A percentile compares a stretch with the other conserved stretches of the same genome.
Evolutionary conservation across 2,797 vertebrate species (phyloP).

Genomic region (Pachyuromys duprasi): DNA sequence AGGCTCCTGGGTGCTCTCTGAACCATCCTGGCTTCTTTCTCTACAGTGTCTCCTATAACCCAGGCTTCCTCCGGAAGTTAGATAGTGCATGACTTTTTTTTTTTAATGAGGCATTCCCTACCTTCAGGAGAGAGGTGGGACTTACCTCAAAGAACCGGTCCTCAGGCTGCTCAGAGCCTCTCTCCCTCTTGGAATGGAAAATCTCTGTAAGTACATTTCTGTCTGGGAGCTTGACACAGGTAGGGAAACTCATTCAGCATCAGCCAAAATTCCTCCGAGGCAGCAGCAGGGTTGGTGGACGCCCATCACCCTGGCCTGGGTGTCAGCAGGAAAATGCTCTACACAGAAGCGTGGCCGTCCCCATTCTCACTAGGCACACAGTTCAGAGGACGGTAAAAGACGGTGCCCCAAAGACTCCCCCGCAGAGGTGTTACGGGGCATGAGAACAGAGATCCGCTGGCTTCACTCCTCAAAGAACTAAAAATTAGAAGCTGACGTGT

Average conservation of each 20-base stretch:
- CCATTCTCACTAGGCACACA: neutral
- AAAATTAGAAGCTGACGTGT: neutral
- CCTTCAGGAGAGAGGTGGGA: neutral
- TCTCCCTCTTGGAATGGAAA: neutral
- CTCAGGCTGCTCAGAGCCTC: neutral
- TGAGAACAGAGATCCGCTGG: accelerated
- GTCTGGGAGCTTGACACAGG: neutral
- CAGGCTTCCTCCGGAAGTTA: neutral
- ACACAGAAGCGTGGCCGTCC: too few species aligned
- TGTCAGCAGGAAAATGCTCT: neutral
- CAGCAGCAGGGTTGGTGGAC: too few species aligned
- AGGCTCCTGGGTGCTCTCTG: neutral
- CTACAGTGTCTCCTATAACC: neutral
- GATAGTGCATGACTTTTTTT: neutral
- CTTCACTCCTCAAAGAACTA: neutral
- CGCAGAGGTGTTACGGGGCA: neutral
- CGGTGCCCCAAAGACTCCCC: neutral
- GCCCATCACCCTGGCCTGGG: neutral
- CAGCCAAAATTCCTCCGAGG: neutral
- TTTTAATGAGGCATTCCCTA: neutral
- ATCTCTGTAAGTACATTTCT: neutral
- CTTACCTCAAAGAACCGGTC: neutral
- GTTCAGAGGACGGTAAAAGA: neutral
- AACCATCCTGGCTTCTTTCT: neutral
- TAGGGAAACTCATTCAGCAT: neutral